Conservation (phyloP, 2,888 invertebrate species). For the Pyrrhia umbra region DNA sequence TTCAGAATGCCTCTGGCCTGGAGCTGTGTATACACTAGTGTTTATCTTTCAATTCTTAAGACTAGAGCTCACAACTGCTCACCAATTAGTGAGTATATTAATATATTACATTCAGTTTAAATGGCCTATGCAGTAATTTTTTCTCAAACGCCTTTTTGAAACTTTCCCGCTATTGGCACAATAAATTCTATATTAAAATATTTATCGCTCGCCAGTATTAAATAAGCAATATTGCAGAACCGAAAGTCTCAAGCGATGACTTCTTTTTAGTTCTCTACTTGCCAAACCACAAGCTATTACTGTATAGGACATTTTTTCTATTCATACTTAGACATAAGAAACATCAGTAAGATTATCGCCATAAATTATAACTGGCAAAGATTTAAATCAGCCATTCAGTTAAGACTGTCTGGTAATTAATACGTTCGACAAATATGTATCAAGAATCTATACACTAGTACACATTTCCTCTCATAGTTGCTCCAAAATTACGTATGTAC, state of each 20-base stretch:
- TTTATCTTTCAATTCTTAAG: conserved; percentile 45
- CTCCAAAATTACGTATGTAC: conserved; percentile 48
- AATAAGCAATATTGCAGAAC: not conserved
- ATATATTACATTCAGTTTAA: conserved; percentile 34
- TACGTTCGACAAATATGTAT: conserved; percentile 29
- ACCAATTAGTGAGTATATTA: conserved; percentile 47
- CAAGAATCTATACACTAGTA: conserved; percentile 26
- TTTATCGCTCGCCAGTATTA: conserved; percentile 25
- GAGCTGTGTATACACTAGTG: conserved; percentile 28
- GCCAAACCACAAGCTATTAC: conserved; percentile 33
- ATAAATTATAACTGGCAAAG: conserved; percentile 37
- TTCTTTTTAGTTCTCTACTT: conserved; percentile 15
- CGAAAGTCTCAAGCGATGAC: conserved; percentile 10
- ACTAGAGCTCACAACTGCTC: conserved; percentile 63
- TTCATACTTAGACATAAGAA: conserved; percentile 39
- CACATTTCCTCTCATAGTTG: conserved; percentile 29
- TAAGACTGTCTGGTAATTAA: conserved; percentile 26
- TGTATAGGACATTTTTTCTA: conserved; percentile 54
- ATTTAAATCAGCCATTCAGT: conserved; percentile 29
- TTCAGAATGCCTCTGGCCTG: conserved; percentile 44
- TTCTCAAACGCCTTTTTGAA: conserved; percentile 9
- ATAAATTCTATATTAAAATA: conserved; percentile 28
- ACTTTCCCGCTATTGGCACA: conserved; percentile 33
- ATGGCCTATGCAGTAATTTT: conserved; percentile 49
- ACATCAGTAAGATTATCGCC: conserved; percentile 39